These are phyloP conservation scores for Drosophila neonasuta DNA, from an alignment of 2,888 invertebrate species.

Conservation along the genomic window DNA sequence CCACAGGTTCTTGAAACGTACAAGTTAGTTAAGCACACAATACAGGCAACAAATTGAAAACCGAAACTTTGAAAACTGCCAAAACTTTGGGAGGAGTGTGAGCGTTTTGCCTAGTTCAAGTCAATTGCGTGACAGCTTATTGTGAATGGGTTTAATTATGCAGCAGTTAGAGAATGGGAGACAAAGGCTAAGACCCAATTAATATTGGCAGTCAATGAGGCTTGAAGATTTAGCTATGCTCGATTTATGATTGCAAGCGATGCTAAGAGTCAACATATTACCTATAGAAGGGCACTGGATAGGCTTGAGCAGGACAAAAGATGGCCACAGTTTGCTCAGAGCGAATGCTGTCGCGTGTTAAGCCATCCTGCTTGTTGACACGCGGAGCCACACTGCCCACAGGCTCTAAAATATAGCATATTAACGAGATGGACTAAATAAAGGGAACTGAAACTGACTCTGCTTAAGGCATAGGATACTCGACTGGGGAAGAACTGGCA, in stretches of 20 bases:
- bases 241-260: slow-evolving; percentile 26
- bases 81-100: slow-evolving; percentile 16
- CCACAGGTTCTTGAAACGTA: slow-evolving; percentile 84
- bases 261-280: slow-evolving; percentile 61
- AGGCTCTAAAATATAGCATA: slow-evolving; percentile 77
- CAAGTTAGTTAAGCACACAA: slow-evolving; percentile 38
- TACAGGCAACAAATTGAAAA: slow-evolving; percentile 10
- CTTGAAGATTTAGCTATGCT: slow-evolving; percentile 48
- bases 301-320: slow-evolving; percentile 86
- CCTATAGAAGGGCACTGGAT: slow-evolving; percentile 84
- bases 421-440: neutral
- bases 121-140: slow-evolving; percentile 46
- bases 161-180: slow-evolving; percentile 7
- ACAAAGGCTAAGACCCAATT: slow-evolving; percentile 45
- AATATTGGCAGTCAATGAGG: slow-evolving; percentile 57
- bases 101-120: neutral
- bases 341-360: slow-evolving; percentile 85
- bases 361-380: slow-evolving; percentile 87
- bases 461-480: neutral
- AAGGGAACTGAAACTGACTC: neutral
- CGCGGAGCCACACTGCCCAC: slow-evolving; percentile 84
- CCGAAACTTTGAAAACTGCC: slow-evolving; percentile 59
- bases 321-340: slow-evolving; percentile 83
- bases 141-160: slow-evolving; percentile 51
- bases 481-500: neutral